Evolutionary conservation across 2,888 invertebrate genomes (phyloP), one percentile per base, ranked within the genome.

Genomic region (Drosophila formosana): DNA sequence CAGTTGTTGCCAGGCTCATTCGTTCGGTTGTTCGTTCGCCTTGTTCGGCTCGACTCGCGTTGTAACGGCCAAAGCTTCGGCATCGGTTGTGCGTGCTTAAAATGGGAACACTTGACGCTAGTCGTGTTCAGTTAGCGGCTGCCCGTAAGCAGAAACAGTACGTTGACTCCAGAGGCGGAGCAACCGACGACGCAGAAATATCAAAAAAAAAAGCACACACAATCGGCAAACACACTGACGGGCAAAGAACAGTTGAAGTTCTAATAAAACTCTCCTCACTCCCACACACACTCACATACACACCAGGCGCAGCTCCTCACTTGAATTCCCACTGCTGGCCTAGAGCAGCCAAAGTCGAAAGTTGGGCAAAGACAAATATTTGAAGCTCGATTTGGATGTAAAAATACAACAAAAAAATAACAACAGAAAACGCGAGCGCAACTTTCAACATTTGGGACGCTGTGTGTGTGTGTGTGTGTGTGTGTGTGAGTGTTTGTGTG

Each of bases 131-230:
- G 87, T 83, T 66, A 66, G 71, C 75, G 77, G 49, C 75, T 60
- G 72, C 61, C 57, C 71, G 72, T 71, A 50, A 50, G 25, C 69
- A 61, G 58, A 60, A 70, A 55, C 75, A 79, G 82, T 83, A 75
- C 66, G 87, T 83, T 77, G 69, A 72, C 74, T 34, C 28, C 26
- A 23, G 25, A 45, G 25, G 37, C 43, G 30, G 43, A 51, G 11
- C 32, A n/a, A 45, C 25, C 23, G 1, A 25, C 18, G 13, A 23
- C 41, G 23, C 8, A 7, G 8, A 41, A 11, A 26, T 28, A 37
- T 37, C 34, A 37, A 4, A 37, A 37, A 18, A 18, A 18, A 18
- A 18, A 18, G 18, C 34, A 37, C n/a, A 45, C 2, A 4, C 18
- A 11, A 4, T 9, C 25, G 45, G 45, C 45, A 45, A 25, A 8